A percentile compares a stretch with the other conserved stretches of the same genome.
These are phyloP conservation scores for Labeo calbasu DNA, from an alignment of 2,797 vertebrate genomes.

Conservation along the genomic window DNA sequence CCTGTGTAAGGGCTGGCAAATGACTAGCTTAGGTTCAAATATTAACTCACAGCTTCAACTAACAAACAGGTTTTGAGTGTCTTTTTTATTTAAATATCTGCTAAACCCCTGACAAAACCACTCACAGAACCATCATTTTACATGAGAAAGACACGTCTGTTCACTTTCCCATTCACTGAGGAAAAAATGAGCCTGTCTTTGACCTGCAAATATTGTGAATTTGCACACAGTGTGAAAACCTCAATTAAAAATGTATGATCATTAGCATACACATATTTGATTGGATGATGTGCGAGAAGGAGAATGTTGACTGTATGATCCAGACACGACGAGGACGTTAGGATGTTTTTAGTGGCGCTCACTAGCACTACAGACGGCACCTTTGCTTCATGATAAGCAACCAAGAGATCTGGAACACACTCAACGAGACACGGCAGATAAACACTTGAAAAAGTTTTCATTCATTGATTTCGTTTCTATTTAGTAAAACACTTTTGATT, in stretches of 20 bases:
- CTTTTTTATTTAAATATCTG: not conserved
- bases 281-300: not conserved
- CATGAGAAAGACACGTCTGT: not conserved
- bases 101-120: not conserved
- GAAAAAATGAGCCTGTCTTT: not conserved
- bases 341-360: not conserved
- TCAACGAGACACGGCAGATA: no score
- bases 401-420: no score
- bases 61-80: not conserved
- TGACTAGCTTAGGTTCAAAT: not conserved
- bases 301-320: not conserved
- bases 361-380: no score
- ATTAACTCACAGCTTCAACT: not conserved
- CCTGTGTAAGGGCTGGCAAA: not conserved
- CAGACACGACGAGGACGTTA: not conserved
- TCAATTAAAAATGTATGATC: not conserved
- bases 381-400: not conserved
- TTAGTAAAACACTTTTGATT: not conserved
- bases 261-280: not conserved
- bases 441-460: no score
- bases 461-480: no score
- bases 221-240: not conserved
- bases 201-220: not conserved
- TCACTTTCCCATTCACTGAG: not conserved
- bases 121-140: not conserved